phyloP scores from a whole-genome alignment of 2,113 vertebrate species.

The Tragelaphus imberbis region DNA sequence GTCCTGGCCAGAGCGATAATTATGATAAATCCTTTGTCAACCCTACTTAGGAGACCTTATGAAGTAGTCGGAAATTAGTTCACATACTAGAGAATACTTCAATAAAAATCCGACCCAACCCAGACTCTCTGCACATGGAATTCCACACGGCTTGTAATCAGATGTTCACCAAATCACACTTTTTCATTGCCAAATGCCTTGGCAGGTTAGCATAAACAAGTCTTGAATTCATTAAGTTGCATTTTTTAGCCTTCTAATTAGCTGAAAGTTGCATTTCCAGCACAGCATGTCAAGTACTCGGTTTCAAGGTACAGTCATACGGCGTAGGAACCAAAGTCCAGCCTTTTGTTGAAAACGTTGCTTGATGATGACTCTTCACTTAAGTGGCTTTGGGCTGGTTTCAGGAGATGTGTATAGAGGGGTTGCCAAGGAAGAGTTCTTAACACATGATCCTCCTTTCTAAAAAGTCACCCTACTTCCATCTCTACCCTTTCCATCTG shows the following conservation, averaged over 20 bases:
- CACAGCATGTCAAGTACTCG: conserved; percentile 57
- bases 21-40: conserved; percentile 85
- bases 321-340: neutral
- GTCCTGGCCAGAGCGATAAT: conserved; percentile 75
- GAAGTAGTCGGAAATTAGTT: conserved; percentile 79
- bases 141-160: conserved; percentile 76
- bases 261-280: conserved; percentile 68
- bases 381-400: neutral
- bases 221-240: conserved; percentile 81
- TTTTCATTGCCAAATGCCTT: conserved; percentile 75
- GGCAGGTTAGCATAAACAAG: conserved; percentile 82
- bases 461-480: rapidly evolving
- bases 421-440: neutral
- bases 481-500: neutral
- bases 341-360: neutral
- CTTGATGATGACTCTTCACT: neutral
- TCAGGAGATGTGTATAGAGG: neutral
- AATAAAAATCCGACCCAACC: conserved; percentile 69
- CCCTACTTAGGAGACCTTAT: conserved; percentile 73
- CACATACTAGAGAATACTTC: conserved; percentile 74
- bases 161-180: conserved; percentile 80
- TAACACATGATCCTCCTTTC: neutral
- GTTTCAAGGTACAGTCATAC: conserved; percentile 62
- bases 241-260: conserved; percentile 78
- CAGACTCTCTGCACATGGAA: conserved; percentile 74